Percentiles rank a stretch among this genome's conserved stretches.
These are phyloP conservation scores for Encarsia formosa DNA, from an alignment of 2,888 invertebrate genomes.

Conservation along the genomic window DNA sequence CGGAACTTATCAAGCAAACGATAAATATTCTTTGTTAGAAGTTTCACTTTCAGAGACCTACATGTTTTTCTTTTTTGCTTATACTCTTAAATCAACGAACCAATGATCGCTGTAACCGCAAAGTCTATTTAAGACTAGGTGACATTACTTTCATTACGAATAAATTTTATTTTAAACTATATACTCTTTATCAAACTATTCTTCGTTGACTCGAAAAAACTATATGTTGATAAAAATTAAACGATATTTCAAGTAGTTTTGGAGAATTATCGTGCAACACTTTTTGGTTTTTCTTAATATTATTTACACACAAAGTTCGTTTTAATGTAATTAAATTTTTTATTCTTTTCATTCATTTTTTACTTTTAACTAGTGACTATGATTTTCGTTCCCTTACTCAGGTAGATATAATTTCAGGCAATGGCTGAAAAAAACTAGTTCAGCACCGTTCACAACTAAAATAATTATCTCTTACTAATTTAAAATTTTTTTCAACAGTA, in stretches of 20 bases:
- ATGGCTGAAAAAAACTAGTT: conserved; percentile 16
- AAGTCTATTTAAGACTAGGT: conserved; percentile 27
- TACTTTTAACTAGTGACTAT: conserved; percentile 24
- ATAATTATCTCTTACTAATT: not conserved
- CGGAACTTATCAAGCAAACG: no score
- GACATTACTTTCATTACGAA: conserved; percentile 23
- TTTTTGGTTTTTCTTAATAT: conserved; percentile 28
- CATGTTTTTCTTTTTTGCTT: not conserved
- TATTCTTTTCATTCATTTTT: conserved; percentile 5
- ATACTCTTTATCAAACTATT: conserved; percentile 1
- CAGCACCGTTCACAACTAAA: conserved; percentile 21
- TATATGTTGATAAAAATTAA: conserved; percentile 3
- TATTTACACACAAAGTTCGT: conserved; percentile 24
- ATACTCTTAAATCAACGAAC: conserved; percentile 3
- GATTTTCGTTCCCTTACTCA: conserved; percentile 16
- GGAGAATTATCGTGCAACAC: conserved; percentile 24
- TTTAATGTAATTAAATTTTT: conserved; percentile 4
- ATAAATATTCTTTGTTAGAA: no score
- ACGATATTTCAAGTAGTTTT: conserved; percentile 12
- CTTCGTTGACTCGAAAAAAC: not conserved
- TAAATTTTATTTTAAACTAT: no score
- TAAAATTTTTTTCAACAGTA: conserved; percentile 2
- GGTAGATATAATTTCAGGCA: conserved; percentile 2
- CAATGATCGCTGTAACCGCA: conserved; percentile 13
- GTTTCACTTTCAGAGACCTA: no score